A percentile compares a stretch with the other conserved stretches of the same genome.
Evolutionary conservation across 1,140 invertebrate species (phyloP).

Genomic region (Drosophila simulans): DNA sequence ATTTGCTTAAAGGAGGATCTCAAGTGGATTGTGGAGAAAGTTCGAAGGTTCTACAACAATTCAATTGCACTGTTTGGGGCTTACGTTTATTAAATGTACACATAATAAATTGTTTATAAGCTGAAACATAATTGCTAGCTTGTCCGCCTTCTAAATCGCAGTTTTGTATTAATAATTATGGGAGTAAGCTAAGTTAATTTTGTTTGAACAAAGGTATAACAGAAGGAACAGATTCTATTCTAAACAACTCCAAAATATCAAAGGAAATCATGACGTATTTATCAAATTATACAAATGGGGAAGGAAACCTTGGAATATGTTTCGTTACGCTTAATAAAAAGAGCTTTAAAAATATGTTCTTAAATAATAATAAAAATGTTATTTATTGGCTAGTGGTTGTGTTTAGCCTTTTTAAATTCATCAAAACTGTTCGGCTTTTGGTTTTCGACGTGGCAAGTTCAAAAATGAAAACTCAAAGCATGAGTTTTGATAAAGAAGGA

Average conservation of each 20-base stretch:
- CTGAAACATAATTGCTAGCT: slow-evolving; percentile 24
- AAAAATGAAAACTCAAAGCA: slow-evolving; percentile 1
- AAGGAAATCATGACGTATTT: not conserved
- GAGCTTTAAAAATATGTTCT: not conserved
- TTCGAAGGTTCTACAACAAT: not conserved
- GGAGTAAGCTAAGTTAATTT: not conserved
- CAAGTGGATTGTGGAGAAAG: not conserved
- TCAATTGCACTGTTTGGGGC: slow-evolving; percentile 26
- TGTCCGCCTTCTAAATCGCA: slow-evolving; percentile 16
- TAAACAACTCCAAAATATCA: not conserved
- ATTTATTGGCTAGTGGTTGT: not conserved
- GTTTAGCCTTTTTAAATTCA: slow-evolving; percentile 2
- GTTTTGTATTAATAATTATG: slow-evolving; percentile 9
- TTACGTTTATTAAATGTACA: slow-evolving; percentile 43
- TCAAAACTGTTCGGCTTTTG: not conserved
- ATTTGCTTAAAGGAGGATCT: not conserved
- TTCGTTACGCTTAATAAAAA: not conserved
- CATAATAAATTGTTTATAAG: slow-evolving; percentile 22
- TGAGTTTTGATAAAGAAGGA: slow-evolving; percentile 4
- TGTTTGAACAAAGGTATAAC: not conserved
- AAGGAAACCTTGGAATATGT: not conserved
- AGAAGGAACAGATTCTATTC: not conserved
- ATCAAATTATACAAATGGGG: not conserved
- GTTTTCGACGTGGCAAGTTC: not conserved
- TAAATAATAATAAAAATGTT: not conserved